These are phyloP conservation scores for Sebastes steindachneri DNA, from an alignment of 2,797 vertebrate genomes.

Conservation along the genomic window DNA sequence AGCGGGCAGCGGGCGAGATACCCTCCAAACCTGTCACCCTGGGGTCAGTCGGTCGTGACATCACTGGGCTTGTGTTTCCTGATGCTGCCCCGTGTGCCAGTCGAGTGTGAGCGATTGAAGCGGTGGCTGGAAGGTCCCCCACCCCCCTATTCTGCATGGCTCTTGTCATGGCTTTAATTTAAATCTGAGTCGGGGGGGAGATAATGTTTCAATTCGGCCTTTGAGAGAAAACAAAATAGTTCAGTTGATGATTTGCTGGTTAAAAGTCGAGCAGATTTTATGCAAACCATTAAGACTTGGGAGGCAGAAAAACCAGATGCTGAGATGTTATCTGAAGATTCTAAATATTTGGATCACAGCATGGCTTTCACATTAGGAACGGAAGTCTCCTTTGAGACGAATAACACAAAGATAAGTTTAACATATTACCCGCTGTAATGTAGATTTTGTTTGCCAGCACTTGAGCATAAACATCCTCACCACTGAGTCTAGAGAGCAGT, in stretches of 20 bases:
- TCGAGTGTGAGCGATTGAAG: constrained; percentile 23
- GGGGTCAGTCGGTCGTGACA: constrained; percentile 71
- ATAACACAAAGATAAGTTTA: constrained; percentile 7
- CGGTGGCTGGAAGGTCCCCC: constrained; percentile 13
- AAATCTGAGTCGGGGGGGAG: constrained; percentile 45
- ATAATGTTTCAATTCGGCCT: constrained; percentile 61
- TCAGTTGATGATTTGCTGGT: constrained; percentile 44
- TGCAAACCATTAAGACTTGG: constrained; percentile 24
- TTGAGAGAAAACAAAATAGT: constrained; percentile 52
- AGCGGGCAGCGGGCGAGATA: constrained; percentile 47
- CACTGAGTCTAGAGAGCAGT: constrained; percentile 4
- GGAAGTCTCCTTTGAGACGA: not conserved
- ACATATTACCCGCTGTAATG: not conserved
- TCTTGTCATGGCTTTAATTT: constrained; percentile 55
- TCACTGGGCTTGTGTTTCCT: constrained; percentile 70
- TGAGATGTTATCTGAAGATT: constrained; percentile 56
- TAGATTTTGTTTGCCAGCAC: not conserved
- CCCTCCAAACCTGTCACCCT: constrained; percentile 69
- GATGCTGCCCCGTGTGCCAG: constrained; percentile 57
- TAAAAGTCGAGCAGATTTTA: constrained; percentile 49
- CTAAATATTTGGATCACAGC: constrained; percentile 39
- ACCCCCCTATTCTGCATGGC: not conserved
- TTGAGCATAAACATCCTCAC: not conserved
- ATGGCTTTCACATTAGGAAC: constrained; percentile 24
- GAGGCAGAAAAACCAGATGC: constrained; percentile 50